These are phyloP conservation scores for Stichodactyla mertensii DNA, from an alignment of 64 coral and sea anemone species.

Conservation along the genomic window DNA sequence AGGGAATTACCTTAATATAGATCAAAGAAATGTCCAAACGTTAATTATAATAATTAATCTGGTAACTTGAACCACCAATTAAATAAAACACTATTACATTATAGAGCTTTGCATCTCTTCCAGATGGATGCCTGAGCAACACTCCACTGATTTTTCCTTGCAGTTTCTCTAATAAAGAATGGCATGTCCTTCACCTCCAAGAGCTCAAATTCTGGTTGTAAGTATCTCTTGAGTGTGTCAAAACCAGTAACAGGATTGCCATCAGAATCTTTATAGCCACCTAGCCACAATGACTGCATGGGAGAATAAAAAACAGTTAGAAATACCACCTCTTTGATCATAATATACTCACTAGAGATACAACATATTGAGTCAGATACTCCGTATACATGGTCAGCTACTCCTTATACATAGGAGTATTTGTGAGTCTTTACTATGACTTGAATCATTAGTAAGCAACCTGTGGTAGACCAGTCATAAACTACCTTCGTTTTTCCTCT, in stretches of 20 bases:
- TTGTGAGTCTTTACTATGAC: too few species aligned
- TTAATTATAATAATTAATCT: too few species aligned
- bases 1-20: too few species aligned
- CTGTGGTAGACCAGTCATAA: too few species aligned
- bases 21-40: too few species aligned
- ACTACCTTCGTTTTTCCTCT: too few species aligned
- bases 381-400: too few species aligned
- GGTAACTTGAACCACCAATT: too few species aligned
- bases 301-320: not conserved
- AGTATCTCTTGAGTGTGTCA: slow-evolving; percentile 30
- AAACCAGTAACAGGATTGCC: slow-evolving; percentile 33
- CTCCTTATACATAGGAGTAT: too few species aligned
- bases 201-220: slow-evolving; percentile 42
- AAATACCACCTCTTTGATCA: not conserved
- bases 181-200: slow-evolving; percentile 45
- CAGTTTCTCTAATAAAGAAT: slow-evolving; percentile 51
- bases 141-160: slow-evolving; percentile 41
- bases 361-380: too few species aligned
- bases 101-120: slow-evolving; percentile 25
- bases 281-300: slow-evolving; percentile 40
- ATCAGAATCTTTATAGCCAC: slow-evolving; percentile 42
- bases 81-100: not conserved
- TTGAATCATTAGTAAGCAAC: too few species aligned
- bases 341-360: too few species aligned
- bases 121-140: slow-evolving; percentile 39